These are phyloP conservation scores for Rissa tridactyla DNA, from an alignment of 2,113 vertebrate genomes.

Conservation along the genomic window DNA sequence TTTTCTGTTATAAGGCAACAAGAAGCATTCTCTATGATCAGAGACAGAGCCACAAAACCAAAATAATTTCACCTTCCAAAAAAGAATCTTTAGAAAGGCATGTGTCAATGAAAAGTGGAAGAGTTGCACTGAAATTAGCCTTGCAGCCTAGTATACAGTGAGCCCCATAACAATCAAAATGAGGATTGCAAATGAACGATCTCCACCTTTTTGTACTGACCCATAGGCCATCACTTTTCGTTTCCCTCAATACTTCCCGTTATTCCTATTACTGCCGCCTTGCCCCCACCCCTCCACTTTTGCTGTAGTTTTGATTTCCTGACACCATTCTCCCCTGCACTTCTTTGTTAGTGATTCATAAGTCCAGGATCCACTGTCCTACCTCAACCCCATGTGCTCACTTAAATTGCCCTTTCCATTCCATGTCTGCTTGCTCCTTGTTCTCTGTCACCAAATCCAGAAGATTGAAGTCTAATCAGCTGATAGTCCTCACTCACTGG, in stretches of 20 bases:
- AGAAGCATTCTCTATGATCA: not conserved
- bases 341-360: not conserved
- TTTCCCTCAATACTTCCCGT: not conserved
- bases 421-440: not conserved
- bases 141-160: not conserved
- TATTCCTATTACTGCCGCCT: not conserved
- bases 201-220: not conserved
- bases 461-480: not conserved
- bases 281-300: not conserved
- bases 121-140: not conserved
- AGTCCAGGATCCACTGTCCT: not conserved
- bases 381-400: not conserved
- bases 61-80: not conserved
- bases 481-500: not conserved
- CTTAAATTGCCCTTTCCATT: not conserved
- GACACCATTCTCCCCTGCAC: not conserved
- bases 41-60: not conserved
- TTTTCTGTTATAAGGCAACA: not conserved
- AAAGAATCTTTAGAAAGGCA: not conserved
- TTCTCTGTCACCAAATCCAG: not conserved
- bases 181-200: not conserved
- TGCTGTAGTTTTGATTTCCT: not conserved
- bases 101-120: not conserved
- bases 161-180: not conserved
- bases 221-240: not conserved